Evolutionary conservation across 2,113 vertebrate genomes (phyloP), one percentile per base, ranked within the genome.

Genomic region (Sebastes schlegelii): DNA sequence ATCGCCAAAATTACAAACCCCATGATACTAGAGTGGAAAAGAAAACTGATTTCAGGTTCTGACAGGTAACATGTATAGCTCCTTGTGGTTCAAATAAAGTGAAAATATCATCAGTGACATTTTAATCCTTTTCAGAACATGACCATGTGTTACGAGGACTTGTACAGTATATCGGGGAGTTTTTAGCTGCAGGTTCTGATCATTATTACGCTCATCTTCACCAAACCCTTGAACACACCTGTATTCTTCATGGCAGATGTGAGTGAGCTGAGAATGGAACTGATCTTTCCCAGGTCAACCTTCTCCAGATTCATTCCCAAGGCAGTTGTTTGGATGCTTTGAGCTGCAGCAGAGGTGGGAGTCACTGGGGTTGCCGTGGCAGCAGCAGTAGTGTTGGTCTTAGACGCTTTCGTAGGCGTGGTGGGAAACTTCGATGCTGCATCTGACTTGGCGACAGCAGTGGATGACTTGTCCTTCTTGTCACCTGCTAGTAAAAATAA

Each of bases 221-320:
- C 46, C 67, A 34, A 8, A n/a, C 13, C 40, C 14, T n/a, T 45
- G 55, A 74, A 90, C 97, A 93, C 87, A 99, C 98, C 97, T 88
- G 98, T 98, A 54, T 94, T 98, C 90, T 99, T 99, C 98, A 99
- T 99, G 42, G 97, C 98, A 0, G 97, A 98, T 0, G 98, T 99
- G 68, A 99, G 90, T 13, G 97, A 98, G 92, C 95, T 99, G 9
- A 99, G 96, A 65, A 99, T 99, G 82, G 98, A 99, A 93, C 97
- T 99, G 94, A 99, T 99, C 92, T 99, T 99, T 23, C 98, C 98
- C 87, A 99, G 92, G 93, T 99, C 98, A 88, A 99, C 98, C 12
- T 99, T 99, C 77, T 98, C 98, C 87, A 99, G 92, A 91, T 97
- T 99, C 69, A 96, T 89, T 64, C 97, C 97, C 89, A 98, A 87